phyloP scores from a whole-genome alignment of 2,888 invertebrate genomes.

The Eupeodes luniger region DNA sequence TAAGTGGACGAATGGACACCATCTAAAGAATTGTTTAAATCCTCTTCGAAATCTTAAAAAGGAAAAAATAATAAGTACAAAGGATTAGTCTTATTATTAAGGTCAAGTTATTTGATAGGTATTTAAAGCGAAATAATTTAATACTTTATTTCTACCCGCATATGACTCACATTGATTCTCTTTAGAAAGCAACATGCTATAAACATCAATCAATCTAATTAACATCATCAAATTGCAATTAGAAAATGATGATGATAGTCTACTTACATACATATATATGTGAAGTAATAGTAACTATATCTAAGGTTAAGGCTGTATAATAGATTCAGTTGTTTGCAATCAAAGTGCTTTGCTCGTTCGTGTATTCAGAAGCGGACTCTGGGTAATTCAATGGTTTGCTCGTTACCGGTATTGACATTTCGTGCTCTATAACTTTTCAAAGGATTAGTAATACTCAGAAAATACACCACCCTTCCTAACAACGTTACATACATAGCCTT shows the following conservation, averaged over 20 bases:
- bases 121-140: not conserved
- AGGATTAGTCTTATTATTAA: not conserved
- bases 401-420: constrained; percentile 16
- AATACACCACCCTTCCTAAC: not conserved
- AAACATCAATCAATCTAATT: constrained; percentile 16
- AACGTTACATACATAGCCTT: not conserved
- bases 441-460: not conserved
- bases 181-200: too few relatives aligned
- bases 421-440: constrained; percentile 6
- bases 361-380: not conserved
- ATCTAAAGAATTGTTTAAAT: constrained; percentile 96
- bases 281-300: too few relatives aligned
- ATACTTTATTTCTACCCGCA: too few relatives aligned
- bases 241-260: constrained; percentile 12
- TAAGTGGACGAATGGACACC: constrained; percentile 91
- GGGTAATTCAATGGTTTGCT: not conserved
- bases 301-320: not conserved
- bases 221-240: constrained; percentile 46
- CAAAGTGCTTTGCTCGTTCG: constrained; percentile 4
- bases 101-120: not conserved
- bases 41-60: constrained; percentile 93
- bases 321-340: not conserved
- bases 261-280: too few relatives aligned
- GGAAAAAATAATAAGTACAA: constrained; percentile 22
- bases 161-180: not conserved